Percentiles rank a stretch among this genome's conserved stretches.
These are phyloP conservation scores for Sus cebifrons DNA, from an alignment of 2,797 vertebrate genomes.

Conservation along the genomic window DNA sequence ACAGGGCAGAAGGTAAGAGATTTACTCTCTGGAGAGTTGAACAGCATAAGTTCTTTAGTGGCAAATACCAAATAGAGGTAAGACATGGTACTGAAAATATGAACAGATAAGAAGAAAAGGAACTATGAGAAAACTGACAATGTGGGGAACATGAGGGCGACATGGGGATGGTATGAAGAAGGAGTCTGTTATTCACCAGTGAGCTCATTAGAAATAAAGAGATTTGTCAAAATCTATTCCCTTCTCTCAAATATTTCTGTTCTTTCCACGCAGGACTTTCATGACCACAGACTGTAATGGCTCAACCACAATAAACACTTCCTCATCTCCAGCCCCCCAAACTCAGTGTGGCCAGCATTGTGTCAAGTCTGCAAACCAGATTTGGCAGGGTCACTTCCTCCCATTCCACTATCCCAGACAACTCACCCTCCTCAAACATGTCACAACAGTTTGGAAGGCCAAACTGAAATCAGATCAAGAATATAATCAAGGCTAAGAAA, in stretches of 20 bases:
- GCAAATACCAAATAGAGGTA: not conserved
- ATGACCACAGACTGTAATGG: not conserved
- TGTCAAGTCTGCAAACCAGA: not conserved
- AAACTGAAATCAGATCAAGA: not conserved
- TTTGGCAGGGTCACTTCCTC: not conserved
- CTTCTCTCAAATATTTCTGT: not conserved
- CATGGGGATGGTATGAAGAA: not conserved
- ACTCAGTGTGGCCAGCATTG: not conserved
- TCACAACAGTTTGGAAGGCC: not conserved
- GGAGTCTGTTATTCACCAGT: not conserved
- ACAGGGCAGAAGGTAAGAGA: not conserved
- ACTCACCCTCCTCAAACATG: not conserved
- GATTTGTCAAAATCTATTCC: not conserved
- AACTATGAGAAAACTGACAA: not conserved
- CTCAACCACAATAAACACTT: not conserved
- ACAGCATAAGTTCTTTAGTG: not conserved
- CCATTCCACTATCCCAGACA: not conserved
- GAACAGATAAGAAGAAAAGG: not conserved
- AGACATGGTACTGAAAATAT: not conserved
- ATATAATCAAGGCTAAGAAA: not conserved
- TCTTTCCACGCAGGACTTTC: not conserved
- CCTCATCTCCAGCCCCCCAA: not conserved
- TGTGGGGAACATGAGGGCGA: not conserved
- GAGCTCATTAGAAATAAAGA: constrained; percentile 18
- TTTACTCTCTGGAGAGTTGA: not conserved